Conservation (phyloP, 1,140 invertebrate species). For the Aphis gossypii region DNA sequence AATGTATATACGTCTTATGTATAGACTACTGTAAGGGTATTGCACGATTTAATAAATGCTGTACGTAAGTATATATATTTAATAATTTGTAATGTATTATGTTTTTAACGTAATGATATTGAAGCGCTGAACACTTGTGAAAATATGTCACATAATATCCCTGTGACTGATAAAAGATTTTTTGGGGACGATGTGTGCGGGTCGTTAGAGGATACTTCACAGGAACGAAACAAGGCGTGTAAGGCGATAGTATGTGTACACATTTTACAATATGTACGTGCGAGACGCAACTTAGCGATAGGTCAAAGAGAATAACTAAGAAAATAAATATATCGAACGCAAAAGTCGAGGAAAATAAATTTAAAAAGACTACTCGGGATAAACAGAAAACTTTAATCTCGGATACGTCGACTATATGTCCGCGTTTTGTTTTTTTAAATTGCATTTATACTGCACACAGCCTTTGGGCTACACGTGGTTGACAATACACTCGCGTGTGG, state of each 20-base stretch:
- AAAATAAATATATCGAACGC: neutral
- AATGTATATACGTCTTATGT: too few species aligned
- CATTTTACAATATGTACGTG: neutral
- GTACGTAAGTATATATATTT: neutral
- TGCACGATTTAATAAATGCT: too few species aligned
- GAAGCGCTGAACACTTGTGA: neutral
- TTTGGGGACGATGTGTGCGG: neutral
- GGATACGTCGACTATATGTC: neutral
- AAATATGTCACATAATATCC: slow-evolving; percentile 19
- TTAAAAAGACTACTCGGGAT: neutral
- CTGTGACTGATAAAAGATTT: neutral
- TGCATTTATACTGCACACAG: neutral
- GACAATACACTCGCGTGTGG: neutral
- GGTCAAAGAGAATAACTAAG: neutral
- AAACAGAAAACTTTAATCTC: neutral
- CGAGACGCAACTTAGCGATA: neutral
- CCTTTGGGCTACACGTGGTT: neutral
- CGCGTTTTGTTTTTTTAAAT: neutral
- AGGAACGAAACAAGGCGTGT: neutral
- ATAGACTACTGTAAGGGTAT: too few species aligned
- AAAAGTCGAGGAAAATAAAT: slow-evolving; percentile 5
- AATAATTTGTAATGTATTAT: neutral
- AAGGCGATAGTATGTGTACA: neutral
- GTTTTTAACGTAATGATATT: neutral
- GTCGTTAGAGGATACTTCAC: neutral